Evolutionary conservation across 2,113 vertebrate species (phyloP).

Genomic region (Himantopus leucocephalus): DNA sequence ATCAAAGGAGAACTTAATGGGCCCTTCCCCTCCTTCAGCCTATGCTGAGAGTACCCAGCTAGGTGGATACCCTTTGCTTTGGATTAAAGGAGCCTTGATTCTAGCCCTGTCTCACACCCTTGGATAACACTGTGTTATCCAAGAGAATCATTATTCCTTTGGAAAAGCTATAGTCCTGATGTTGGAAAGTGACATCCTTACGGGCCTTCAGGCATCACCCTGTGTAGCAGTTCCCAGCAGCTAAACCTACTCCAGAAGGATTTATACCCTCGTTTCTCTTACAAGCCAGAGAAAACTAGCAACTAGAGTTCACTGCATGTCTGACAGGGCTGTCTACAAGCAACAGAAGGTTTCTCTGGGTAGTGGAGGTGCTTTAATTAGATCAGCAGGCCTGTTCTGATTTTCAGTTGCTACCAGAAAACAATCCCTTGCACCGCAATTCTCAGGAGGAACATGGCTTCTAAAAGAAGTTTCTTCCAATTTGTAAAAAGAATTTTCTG

Average conservation of each 20-base stretch:
- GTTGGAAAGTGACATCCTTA: not conserved
- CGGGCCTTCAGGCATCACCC: not conserved
- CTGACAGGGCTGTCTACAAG: not conserved
- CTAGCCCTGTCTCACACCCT: not conserved
- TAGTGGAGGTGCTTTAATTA: not conserved
- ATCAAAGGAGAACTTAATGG: not conserved
- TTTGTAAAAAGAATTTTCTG: not conserved
- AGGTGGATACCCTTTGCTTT: not conserved
- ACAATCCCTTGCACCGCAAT: not conserved
- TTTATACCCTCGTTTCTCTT: not conserved
- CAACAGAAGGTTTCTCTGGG: not conserved
- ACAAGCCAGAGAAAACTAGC: not conserved
- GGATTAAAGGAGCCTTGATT: not conserved
- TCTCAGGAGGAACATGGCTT: not conserved
- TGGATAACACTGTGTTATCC: not conserved
- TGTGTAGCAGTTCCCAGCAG: not conserved
- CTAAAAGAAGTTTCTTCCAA: not conserved
- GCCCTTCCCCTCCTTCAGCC: not conserved
- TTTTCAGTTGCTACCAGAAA: not conserved
- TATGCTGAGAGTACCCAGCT: no score
- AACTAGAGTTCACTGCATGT: not conserved
- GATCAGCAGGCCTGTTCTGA: not conserved
- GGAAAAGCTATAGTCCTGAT: not conserved
- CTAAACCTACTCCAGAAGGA: not conserved
- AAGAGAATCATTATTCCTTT: not conserved